Conservation (phyloP, 2,113 vertebrate genomes). For the Uropsilus gracilis region DNA sequence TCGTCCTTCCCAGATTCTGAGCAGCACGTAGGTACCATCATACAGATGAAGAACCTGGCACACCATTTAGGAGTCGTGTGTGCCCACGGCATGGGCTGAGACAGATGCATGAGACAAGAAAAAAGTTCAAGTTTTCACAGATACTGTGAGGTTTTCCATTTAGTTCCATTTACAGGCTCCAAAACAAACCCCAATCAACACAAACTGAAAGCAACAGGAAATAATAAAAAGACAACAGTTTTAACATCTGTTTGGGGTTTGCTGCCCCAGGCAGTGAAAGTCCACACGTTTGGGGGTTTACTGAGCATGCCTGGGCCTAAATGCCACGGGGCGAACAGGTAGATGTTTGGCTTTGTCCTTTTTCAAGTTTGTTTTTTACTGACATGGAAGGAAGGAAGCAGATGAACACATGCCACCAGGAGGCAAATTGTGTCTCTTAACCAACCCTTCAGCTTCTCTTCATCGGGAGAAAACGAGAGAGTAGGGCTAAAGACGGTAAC, state of each 20-base stretch:
- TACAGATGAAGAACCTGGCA: background rate
- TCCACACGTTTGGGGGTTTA: background rate
- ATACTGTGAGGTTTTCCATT: background rate
- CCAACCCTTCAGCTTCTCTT: background rate
- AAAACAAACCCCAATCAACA: background rate
- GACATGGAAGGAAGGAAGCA: background rate
- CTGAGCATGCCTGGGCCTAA: background rate
- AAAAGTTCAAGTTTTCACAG: background rate
- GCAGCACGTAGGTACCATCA: no score
- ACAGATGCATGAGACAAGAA: background rate
- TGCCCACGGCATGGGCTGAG: background rate
- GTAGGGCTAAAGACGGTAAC: background rate
- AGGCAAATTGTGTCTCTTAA: background rate
- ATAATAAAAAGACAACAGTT: background rate
- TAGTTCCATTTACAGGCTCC: background rate
- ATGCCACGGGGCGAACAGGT: background rate
- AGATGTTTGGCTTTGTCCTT: background rate
- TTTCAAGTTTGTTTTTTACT: background rate
- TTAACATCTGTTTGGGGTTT: constrained; percentile 25
- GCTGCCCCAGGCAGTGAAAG: no score
- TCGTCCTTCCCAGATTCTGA: background rate
- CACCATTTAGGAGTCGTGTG: background rate
- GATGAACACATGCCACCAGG: background rate
- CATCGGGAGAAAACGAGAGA: background rate
- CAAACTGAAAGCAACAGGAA: constrained; percentile 15